A percentile compares a stretch with the other conserved stretches of the same genome.
phyloP scores from a whole-genome alignment of 1,140 invertebrate genomes.

The Drosophila ananassae region DNA sequence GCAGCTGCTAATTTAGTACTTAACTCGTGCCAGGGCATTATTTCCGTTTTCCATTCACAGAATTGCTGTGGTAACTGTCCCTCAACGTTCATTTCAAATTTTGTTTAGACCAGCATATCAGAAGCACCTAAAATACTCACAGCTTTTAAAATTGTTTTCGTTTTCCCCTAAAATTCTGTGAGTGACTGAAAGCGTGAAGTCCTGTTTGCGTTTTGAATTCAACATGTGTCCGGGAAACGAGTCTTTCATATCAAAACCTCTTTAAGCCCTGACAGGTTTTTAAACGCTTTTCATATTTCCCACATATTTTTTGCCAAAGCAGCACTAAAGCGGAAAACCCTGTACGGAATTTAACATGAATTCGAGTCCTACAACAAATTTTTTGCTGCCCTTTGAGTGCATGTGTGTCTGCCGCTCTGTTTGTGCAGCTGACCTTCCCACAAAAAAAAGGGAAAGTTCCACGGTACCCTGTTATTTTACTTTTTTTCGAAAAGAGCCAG shows the following conservation, averaged over 20 bases:
- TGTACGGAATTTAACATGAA: constrained; percentile 15
- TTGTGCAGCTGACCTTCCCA: constrained; percentile 35
- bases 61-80: constrained; percentile 17
- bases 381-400: constrained; percentile 7
- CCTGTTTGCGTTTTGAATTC: constrained; percentile 13
- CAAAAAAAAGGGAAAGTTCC: constrained; percentile 39
- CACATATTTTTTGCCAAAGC: background rate
- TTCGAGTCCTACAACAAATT: constrained; percentile 8
- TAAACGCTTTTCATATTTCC: background rate
- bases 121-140: background rate
- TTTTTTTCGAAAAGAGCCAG: constrained; percentile 46
- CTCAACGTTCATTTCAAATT: constrained; percentile 12
- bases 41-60: constrained; percentile 13
- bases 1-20: constrained; percentile 39
- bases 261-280: background rate
- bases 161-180: background rate
- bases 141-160: background rate
- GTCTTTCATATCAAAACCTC: background rate
- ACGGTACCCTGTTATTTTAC: constrained; percentile 28
- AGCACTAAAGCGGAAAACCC: background rate
- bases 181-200: background rate
- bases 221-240: background rate
- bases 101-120: constrained; percentile 18
- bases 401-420: constrained; percentile 8
- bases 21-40: constrained; percentile 35